Evolutionary conservation across 2,113 vertebrate genomes (phyloP).

Genomic region (Jacana jacana): DNA sequence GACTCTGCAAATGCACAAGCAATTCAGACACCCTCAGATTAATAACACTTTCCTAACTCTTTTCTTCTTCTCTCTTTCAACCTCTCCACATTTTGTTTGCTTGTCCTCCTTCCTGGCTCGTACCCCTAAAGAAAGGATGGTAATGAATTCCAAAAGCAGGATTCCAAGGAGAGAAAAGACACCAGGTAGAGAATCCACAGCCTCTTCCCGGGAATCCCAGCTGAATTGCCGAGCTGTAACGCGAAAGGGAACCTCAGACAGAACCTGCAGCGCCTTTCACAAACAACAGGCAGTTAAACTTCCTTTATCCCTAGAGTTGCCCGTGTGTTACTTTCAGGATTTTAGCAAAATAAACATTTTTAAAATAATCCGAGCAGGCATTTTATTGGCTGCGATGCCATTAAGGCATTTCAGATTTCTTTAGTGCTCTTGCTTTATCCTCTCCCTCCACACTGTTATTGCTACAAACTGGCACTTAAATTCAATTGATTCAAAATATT

Average conservation of each 20-base stretch:
- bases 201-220: background rate
- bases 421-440: constrained; percentile 74
- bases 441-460: constrained; percentile 72
- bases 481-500: constrained; percentile 84
- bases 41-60: background rate
- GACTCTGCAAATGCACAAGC: background rate
- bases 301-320: constrained; percentile 19
- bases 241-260: background rate
- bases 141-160: background rate
- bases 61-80: background rate
- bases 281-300: background rate
- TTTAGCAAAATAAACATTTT: constrained; percentile 70
- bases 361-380: constrained; percentile 58
- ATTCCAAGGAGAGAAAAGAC: background rate
- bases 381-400: constrained; percentile 62
- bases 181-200: background rate
- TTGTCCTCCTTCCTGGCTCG: background rate
- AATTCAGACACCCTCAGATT: background rate
- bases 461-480: constrained; percentile 82
- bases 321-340: constrained; percentile 23
- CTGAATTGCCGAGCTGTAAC: background rate
- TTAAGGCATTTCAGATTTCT: constrained; percentile 66
- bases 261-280: background rate
- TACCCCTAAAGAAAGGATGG: background rate
- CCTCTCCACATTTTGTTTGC: background rate